phyloP scores from a whole-genome alignment of 2,797 vertebrate genomes.

The Arctocebus calabarensis region DNA sequence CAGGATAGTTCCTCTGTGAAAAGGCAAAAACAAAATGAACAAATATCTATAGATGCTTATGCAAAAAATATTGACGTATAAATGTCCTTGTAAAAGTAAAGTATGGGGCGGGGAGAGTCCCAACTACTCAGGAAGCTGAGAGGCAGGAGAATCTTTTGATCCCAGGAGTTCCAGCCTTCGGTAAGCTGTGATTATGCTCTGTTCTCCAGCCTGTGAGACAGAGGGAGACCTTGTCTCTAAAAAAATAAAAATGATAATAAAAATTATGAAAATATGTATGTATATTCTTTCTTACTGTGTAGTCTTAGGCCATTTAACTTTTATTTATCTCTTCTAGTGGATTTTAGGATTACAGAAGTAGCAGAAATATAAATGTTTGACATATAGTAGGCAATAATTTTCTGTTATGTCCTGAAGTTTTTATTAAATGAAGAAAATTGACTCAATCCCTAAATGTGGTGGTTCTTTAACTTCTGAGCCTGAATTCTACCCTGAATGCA shows the following conservation, averaged over 20 bases:
- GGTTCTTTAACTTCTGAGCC: not conserved
- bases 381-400: not conserved
- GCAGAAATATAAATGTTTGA: not conserved
- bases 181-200: not conserved
- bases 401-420: not conserved
- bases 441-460: not conserved
- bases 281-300: not conserved
- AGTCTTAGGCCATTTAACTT: not conserved
- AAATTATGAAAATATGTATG: not conserved
- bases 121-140: not conserved
- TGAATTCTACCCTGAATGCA: not conserved
- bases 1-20: not conserved
- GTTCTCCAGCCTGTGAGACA: not conserved
- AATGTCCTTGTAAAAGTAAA: not conserved
- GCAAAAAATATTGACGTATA: not conserved
- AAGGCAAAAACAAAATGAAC: conserved; percentile 29
- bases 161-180: not conserved
- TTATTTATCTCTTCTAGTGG: not conserved
- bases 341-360: conserved; percentile 25
- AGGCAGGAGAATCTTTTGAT: not conserved
- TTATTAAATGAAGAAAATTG: not conserved
- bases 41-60: not conserved
- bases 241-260: not conserved
- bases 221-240: not conserved
- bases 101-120: not conserved